These are phyloP conservation scores for Dromococcyx pavoninus DNA, from an alignment of 2,797 vertebrate genomes.

Conservation along the genomic window DNA sequence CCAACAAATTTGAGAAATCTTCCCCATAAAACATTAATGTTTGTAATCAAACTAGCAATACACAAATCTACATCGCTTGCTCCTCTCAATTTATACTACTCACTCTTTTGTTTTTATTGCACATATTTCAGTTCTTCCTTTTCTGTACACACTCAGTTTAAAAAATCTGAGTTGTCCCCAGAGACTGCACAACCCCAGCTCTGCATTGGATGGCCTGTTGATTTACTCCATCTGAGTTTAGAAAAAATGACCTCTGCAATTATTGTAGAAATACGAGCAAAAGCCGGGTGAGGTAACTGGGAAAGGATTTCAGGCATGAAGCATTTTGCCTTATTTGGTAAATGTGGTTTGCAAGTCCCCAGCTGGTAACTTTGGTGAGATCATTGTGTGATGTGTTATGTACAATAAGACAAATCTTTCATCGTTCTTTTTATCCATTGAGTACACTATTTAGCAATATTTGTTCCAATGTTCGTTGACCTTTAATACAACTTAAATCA, in stretches of 20 bases:
- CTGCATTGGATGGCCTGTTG: slow-evolving; percentile 54
- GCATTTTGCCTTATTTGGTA: slow-evolving; percentile 85
- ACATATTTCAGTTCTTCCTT: slow-evolving; percentile 52
- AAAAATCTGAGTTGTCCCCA: slow-evolving; percentile 36
- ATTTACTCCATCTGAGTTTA: slow-evolving; percentile 72
- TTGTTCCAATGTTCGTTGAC: slow-evolving; percentile 58
- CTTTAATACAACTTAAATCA: slow-evolving; percentile 21
- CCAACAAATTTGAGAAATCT: neutral
- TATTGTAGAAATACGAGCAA: slow-evolving; percentile 71
- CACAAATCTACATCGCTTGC: slow-evolving; percentile 1
- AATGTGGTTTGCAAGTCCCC: slow-evolving; percentile 77
- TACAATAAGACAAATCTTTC: slow-evolving; percentile 70
- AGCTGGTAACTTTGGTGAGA: slow-evolving; percentile 79
- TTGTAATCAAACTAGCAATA: slow-evolving; percentile 14
- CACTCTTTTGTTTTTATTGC: slow-evolving; percentile 10
- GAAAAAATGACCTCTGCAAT: slow-evolving; percentile 73
- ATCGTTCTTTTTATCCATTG: slow-evolving; percentile 49
- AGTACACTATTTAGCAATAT: slow-evolving; percentile 55
- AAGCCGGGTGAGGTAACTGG: slow-evolving; percentile 80
- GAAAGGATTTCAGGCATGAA: slow-evolving; percentile 80
- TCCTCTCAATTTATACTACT: slow-evolving; percentile 12
- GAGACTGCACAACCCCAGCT: slow-evolving; percentile 43
- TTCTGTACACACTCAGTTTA: slow-evolving; percentile 52
- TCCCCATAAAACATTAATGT: neutral
- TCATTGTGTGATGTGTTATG: slow-evolving; percentile 72